Evolutionary conservation across 2,113 vertebrate species (phyloP), one percentile per base, ranked within the genome.

Genomic region (Phodopus roborovskii): DNA sequence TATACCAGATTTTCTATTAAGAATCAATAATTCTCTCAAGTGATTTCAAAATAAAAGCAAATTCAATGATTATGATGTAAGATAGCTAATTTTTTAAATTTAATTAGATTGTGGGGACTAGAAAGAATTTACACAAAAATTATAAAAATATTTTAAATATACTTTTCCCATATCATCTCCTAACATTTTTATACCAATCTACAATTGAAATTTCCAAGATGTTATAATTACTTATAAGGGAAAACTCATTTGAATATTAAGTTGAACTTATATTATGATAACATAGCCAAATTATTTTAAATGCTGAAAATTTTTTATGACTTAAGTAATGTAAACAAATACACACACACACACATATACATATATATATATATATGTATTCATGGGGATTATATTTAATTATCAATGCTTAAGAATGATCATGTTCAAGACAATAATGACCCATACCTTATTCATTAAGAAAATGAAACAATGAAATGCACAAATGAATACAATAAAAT

Each of bases 91-190:
- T 71, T 77, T 71, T 95, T 60, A 28, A 89, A 81, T 73, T 45
- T 75, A 83, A 91, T 16, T 91, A 56, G 79, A 58, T 26, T 90
- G 20, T 88, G 15, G 33, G 93, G 17, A 93, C 74, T 71, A 74
- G 12, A 81, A 19, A 95, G 30, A 3, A 92, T 70, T 94, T 95
- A 90, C 1, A 66, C 94, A 90, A 96, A 85, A 96, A 71, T 86
- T 73, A 96, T 82, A 85, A 42, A 95, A 48, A 12, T 48, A 53
- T 42, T 84, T 96, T 92, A 87, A 30, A 68, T 70, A 93, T 81
- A 50, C 28, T 58, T 94, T 90, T 8, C 16, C 10, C 5, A 48
- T 77, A 4, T 85, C 30, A 90, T 39, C 91, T 79, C 74, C 19
- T 81, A 79, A 88, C 6, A 93, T 53, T 90, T 90, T 90, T 66